Evolutionary conservation across 2,797 vertebrate species (phyloP).

Genomic region (Leuciscus waleckii): DNA sequence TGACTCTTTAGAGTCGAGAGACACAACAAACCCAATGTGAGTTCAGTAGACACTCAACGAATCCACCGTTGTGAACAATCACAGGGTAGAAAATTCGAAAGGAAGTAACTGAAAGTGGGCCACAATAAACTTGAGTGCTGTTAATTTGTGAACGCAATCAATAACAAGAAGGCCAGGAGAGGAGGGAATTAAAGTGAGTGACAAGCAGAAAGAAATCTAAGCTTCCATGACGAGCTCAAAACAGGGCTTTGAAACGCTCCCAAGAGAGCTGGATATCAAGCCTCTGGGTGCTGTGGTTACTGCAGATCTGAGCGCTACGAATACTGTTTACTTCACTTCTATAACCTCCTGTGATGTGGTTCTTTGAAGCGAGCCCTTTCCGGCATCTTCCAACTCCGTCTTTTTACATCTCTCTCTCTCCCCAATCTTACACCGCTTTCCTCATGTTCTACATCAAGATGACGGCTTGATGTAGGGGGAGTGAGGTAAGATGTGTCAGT

Average conservation of each 20-base stretch:
- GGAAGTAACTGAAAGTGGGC: slow-evolving; percentile 13
- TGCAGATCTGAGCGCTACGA: slow-evolving; percentile 27
- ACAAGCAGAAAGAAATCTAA: slow-evolving; percentile 44
- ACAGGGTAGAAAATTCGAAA: background rate
- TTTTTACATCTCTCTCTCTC: background rate
- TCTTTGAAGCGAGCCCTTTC: slow-evolving; percentile 41
- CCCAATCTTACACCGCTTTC: background rate
- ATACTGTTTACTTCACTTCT: slow-evolving; percentile 46
- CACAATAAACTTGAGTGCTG: slow-evolving; percentile 10
- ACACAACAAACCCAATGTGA: slow-evolving; percentile 32
- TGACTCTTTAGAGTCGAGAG: slow-evolving; percentile 9
- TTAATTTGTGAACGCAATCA: slow-evolving; percentile 38
- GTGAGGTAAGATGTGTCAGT: background rate
- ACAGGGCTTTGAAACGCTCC: slow-evolving; percentile 43
- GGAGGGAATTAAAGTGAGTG: slow-evolving; percentile 18
- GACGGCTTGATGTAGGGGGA: background rate
- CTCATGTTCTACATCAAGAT: slow-evolving; percentile 18
- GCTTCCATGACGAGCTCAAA: slow-evolving; percentile 33
- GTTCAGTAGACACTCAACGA: background rate
- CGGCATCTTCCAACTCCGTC: slow-evolving; percentile 6
- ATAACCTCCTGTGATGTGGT: slow-evolving; percentile 38
- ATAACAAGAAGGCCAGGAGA: slow-evolving; percentile 41
- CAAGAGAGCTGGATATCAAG: slow-evolving; percentile 25
- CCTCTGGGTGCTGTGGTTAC: slow-evolving; percentile 29
- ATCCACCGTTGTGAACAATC: background rate